Evolutionary conservation across 1,140 invertebrate genomes (phyloP).

Genomic region (Drosophila obscura): DNA sequence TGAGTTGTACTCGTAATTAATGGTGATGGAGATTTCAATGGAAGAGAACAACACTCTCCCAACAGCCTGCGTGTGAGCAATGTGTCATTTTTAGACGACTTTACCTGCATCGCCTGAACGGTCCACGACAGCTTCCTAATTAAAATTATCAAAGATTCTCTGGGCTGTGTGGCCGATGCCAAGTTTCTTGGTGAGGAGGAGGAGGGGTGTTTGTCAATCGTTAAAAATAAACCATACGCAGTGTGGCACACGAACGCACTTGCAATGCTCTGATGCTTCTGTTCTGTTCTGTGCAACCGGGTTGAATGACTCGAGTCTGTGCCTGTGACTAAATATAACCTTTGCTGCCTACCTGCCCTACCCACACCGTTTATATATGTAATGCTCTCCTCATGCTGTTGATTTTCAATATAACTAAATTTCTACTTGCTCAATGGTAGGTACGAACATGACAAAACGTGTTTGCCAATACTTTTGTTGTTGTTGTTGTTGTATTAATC

Average conservation of each 20-base stretch:
- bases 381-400: slow-evolving; percentile 10
- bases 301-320: slow-evolving; percentile 70
- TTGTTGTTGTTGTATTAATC: slow-evolving; percentile 3
- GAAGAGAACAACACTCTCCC: not conserved
- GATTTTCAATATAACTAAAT: not conserved
- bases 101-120: slow-evolving; percentile 29
- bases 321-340: slow-evolving; percentile 26
- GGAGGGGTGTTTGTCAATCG: slow-evolving; percentile 20
- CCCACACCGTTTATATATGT: slow-evolving; percentile 33
- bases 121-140: slow-evolving; percentile 70
- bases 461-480: slow-evolving; percentile 25
- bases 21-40: not conserved
- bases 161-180: slow-evolving; percentile 18
- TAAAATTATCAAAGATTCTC: slow-evolving; percentile 59
- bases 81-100: slow-evolving; percentile 37
- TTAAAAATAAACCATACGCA: slow-evolving; percentile 70
- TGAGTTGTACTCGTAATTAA: too few species aligned
- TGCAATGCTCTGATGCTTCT: slow-evolving; percentile 10
- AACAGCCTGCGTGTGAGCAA: slow-evolving; percentile 32
- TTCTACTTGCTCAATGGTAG: slow-evolving; percentile 32
- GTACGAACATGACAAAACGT: slow-evolving; percentile 39
- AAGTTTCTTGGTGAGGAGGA: slow-evolving; percentile 9
- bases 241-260: slow-evolving; percentile 47
- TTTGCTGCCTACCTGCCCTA: slow-evolving; percentile 2
- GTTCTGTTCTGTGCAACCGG: slow-evolving; percentile 27